Percentiles rank a stretch among this genome's conserved stretches.
Evolutionary conservation across 2,888 invertebrate species (phyloP).

Genomic region (Pomacea canaliculata): DNA sequence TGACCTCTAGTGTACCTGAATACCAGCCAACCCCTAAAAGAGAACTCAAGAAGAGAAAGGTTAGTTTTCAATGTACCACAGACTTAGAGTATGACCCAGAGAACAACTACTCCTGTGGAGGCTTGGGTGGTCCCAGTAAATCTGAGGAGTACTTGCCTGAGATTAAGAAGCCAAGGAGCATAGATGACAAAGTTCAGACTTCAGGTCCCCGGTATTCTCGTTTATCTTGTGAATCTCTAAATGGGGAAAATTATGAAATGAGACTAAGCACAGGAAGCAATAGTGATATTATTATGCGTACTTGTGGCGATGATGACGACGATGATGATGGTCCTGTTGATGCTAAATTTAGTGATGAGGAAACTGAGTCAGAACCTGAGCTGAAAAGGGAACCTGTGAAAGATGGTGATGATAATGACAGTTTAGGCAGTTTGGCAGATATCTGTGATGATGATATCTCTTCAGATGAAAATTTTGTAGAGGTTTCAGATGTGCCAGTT

Average conservation of each 20-base stretch:
- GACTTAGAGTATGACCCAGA: conserved; percentile 61
- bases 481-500: conserved; percentile 19
- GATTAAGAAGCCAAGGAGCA: conserved; percentile 17
- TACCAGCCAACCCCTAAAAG: conserved; percentile 59
- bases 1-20: conserved; percentile 40
- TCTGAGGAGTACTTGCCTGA: conserved; percentile 17
- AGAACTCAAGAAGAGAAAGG: conserved; percentile 40
- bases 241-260: background rate
- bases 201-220: background rate
- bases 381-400: conserved; percentile 6
- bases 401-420: conserved; percentile 30
- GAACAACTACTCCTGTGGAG: conserved; percentile 47
- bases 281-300: too few species aligned
- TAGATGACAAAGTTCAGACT: conserved; percentile 2
- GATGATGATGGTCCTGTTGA: conserved; percentile 29
- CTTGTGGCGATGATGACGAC: background rate
- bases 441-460: conserved; percentile 9
- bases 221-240: conserved; percentile 16
- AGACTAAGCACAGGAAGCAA: background rate
- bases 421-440: conserved; percentile 25
- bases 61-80: conserved; percentile 21
- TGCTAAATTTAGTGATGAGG: conserved; percentile 44
- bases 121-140: conserved; percentile 4
- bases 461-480: conserved; percentile 14
- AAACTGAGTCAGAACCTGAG: conserved; percentile 18